Conservation (phyloP, 2,113 vertebrate species). For the Dicerorhinus sumatrensis region DNA sequence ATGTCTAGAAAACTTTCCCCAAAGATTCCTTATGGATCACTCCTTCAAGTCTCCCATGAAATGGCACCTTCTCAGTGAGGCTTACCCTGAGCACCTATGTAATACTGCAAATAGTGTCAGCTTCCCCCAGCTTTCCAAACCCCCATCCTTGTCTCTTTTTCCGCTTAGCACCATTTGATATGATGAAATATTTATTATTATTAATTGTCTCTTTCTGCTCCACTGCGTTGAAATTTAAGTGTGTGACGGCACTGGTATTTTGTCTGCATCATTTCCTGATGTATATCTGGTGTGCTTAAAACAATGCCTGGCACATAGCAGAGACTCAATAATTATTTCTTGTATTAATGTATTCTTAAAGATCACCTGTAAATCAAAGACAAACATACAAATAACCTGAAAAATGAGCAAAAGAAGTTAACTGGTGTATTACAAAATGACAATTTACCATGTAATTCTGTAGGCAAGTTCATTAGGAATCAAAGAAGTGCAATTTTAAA, state of each 20-base stretch:
- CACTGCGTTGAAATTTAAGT: background rate
- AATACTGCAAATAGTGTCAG: background rate
- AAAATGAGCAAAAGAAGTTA: background rate
- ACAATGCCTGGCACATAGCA: background rate
- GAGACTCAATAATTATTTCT: background rate
- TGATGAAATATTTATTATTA: background rate
- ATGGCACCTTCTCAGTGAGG: background rate
- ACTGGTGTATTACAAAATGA: background rate
- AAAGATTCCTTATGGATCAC: background rate
- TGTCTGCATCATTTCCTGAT: background rate
- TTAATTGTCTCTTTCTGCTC: background rate
- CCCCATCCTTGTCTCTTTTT: background rate
- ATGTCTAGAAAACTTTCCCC: background rate
- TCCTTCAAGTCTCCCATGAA: background rate
- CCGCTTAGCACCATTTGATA: background rate
- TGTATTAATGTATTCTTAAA: background rate
- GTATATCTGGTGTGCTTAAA: background rate
- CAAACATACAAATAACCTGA: background rate
- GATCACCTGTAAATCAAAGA: background rate
- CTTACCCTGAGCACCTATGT: background rate
- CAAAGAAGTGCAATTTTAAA: background rate
- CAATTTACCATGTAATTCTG: background rate
- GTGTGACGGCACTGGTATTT: background rate
- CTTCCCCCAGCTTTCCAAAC: background rate
- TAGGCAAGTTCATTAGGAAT: background rate